Conservation (phyloP, 2,888 invertebrate species). For the Melikaiella ostensackeni region DNA sequence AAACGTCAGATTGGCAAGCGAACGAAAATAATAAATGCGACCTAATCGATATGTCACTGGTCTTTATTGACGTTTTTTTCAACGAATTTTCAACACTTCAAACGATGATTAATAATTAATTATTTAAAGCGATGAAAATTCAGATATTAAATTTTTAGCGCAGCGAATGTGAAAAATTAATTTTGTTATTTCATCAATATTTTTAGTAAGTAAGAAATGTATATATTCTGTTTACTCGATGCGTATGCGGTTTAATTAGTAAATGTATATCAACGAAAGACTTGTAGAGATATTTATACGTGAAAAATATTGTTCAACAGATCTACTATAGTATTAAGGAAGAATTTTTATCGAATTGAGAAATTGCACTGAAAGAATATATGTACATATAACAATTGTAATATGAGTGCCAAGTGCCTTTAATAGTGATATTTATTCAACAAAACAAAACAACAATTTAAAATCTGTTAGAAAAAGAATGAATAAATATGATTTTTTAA, state of each 20-base stretch:
- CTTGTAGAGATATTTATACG: conserved; percentile 10
- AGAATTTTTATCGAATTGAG: not conserved
- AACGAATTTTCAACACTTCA: not conserved
- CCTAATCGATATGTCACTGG: not conserved
- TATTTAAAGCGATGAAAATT: not conserved
- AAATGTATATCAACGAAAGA: conserved; percentile 8
- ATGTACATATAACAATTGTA: conserved; percentile 5
- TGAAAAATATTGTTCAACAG: conserved; percentile 10
- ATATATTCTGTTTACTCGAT: not conserved
- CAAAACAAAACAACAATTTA: not conserved
- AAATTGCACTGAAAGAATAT: not conserved
- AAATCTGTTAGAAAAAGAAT: conserved; percentile 1
- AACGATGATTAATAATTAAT: not conserved
- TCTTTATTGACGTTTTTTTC: not conserved
- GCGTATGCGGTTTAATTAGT: conserved; percentile 1
- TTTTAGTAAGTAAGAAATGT: not conserved
- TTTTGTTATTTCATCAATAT: not conserved
- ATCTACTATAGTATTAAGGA: not conserved
- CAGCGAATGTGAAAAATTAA: not conserved
- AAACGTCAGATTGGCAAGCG: not conserved
- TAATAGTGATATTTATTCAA: conserved; percentile 37
- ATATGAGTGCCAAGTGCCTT: conserved; percentile 25
- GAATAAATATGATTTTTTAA: conserved; percentile 9
- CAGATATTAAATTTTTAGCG: not conserved
- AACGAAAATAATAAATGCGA: not conserved